Base-by-base conservation (phyloP, 2,888 invertebrate genomes). In the Leistus spinibarbis region DNA sequence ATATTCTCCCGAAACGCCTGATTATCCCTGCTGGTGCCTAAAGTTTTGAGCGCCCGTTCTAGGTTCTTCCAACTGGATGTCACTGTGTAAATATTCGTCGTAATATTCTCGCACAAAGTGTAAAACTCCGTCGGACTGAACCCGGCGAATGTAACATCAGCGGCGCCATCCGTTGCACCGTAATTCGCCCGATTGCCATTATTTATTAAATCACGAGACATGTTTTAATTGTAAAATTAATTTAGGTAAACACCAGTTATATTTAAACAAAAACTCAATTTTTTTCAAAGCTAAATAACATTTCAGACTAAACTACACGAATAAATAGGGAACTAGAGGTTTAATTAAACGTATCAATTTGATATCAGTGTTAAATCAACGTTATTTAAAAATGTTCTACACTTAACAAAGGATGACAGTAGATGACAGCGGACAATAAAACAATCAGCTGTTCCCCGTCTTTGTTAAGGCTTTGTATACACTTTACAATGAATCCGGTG, bases 31-130 rank as follows among this genome's bases (percentile, higher is more conserved):
- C 89, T 87, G 0, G 94, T 93, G 27, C 94, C 95, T 78, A 95
- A 90, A 78, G 90, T 89, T 83, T 92, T 94, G 80, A 91, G 86
- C 80, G 91, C 91, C 82, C 90, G 91, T 82, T 95, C 94, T 79
- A 96, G 84, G 3, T 89, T 88, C 80, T 90, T 90, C 83, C 92
- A 89, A 77, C 92, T 93, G 62, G 91, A 89, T 82, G 93, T 93
- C 68, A 96, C 92, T 0, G 91, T 90, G 82, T 91, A 93, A 70
- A 95, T 91, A 84, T 94, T 95, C 72, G 93, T 92, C 0, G 92
- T 94, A 76, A 95, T 93, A 81, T 91, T 91, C 83, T 95, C 95
- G 82, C 93, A 93, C 64, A 95, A 86, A 82, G 91, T 92, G 83
- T 93, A 92, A 77, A 95, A 89, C 84, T 94, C 94, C 1, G 92